A percentile compares a stretch with the other conserved stretches of the same genome.
phyloP scores from a whole-genome alignment of 1,140 invertebrate species.

The Drosophila funebris region DNA sequence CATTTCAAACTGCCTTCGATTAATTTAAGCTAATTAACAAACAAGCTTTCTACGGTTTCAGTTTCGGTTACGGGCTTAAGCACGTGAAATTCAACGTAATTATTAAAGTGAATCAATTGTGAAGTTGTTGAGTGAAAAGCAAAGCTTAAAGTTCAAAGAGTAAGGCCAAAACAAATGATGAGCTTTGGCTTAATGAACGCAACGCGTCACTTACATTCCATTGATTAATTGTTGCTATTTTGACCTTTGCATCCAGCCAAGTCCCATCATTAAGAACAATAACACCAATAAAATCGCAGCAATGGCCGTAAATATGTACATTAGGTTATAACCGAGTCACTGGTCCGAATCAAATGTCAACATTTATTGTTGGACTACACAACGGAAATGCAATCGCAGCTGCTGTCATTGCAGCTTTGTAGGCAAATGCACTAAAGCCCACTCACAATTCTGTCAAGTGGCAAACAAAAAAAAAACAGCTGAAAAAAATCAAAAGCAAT shows the following conservation, averaged over 20 bases:
- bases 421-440: conserved; percentile 55
- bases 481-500: conserved; percentile 44
- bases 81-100: conserved; percentile 22
- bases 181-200: conserved; percentile 24
- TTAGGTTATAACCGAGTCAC: conserved; percentile 3
- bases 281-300: neutral
- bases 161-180: conserved; percentile 3
- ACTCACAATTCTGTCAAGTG: conserved; percentile 77
- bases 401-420: conserved; percentile 39
- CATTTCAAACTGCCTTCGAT: conserved; percentile 27
- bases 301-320: neutral
- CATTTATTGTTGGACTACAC: conserved; percentile 28
- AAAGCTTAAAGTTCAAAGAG: conserved; percentile 11
- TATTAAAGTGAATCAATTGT: conserved; percentile 2
- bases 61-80: neutral
- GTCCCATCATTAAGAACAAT: neutral
- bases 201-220: conserved; percentile 30
- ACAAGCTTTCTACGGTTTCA: conserved; percentile 2
- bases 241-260: conserved; percentile 33
- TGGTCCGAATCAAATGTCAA: conserved; percentile 20
- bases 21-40: conserved; percentile 34
- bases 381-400: conserved; percentile 29
- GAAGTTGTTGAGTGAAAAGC: conserved; percentile 2
- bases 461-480: conserved; percentile 66
- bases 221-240: conserved; percentile 52